These are phyloP conservation scores for Zaprionus inermis DNA, from an alignment of 1,140 invertebrate genomes.

Conservation along the genomic window DNA sequence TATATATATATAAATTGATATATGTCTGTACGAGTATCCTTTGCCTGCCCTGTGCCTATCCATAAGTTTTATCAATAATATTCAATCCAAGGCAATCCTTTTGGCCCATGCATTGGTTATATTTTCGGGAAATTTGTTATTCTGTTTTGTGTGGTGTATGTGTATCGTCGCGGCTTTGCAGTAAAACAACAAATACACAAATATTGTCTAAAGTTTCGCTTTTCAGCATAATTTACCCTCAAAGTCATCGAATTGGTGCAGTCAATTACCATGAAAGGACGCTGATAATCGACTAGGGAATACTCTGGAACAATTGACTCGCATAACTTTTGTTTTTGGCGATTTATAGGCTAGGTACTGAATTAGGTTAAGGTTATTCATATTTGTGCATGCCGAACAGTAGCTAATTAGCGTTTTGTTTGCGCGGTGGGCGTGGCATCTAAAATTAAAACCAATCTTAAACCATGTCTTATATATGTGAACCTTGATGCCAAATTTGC, in stretches of 20 bases:
- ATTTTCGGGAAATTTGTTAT: slow-evolving; percentile 57
- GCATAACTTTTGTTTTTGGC: no score
- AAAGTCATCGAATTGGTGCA: slow-evolving; percentile 20
- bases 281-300: not conserved
- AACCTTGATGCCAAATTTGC: no score
- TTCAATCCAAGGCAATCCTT: slow-evolving; percentile 72
- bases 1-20: slow-evolving; percentile 17
- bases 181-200: slow-evolving; percentile 21
- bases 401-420: no score
- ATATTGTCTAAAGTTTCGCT: slow-evolving; percentile 58
- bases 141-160: slow-evolving; percentile 47
- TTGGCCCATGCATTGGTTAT: slow-evolving; percentile 21
- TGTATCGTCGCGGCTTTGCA: slow-evolving; percentile 66
- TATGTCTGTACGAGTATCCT: not conserved
- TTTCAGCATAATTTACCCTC: slow-evolving; percentile 56
- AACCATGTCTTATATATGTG: no score
- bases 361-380: no score
- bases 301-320: not conserved
- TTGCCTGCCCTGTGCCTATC: slow-evolving; percentile 28
- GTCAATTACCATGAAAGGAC: slow-evolving; percentile 21
- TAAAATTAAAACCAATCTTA: no score
- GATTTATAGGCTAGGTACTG: no score
- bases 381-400: no score
- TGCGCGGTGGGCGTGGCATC: no score
- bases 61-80: slow-evolving; percentile 83